Base-by-base conservation (phyloP, 2,888 invertebrate genomes). In the Eledona agricola region DNA sequence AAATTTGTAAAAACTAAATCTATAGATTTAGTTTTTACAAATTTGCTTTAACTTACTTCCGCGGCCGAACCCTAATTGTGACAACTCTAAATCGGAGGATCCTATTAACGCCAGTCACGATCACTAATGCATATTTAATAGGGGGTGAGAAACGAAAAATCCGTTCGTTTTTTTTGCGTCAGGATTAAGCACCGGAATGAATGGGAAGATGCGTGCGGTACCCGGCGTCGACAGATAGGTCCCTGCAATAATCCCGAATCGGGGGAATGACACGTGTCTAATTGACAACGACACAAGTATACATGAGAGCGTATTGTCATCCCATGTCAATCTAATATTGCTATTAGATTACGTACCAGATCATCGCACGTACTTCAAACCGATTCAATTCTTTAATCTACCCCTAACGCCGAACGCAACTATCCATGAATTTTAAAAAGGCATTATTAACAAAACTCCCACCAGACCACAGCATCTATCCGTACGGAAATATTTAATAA, bases 311-410 rank as follows among this genome's bases (percentile, higher is more conserved):
- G 59, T 57, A 67, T 67, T 67, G 64, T 66, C 63, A 59, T 61
- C 61, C 61, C 54, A 58, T 60, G 62, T 64, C 64, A 60, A 60
- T 64, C 60, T 65, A 72, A 73, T 72, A 71, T 71, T 69, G 67
- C 70, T 65, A 72, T 72, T 72, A 71, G 72, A 72, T 72, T 72
- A 69, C 61, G 63, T 58, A 55, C 51, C 55, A 50, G 63, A 64
- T 62, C 57, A 65, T 63, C 58, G 42, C 63, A 49, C 51, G 54
- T 58, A 34, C 59, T 52, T 57, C 58, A 63, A 62, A 60, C 53
- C 59, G 58, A 58, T 53, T 55, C 52, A 55, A 51, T 28, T 49
- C 54, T 45, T 55, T 51, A 45, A 55, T 52, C 52, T 34, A 25
- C 20, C 28, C 50, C 51, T 28, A 29, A 54, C 42, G 45, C 40